Percentiles rank a stretch among this genome's conserved stretches.
phyloP scores from a whole-genome alignment of 1,140 invertebrate genomes.

The Papilio xuthus region DNA sequence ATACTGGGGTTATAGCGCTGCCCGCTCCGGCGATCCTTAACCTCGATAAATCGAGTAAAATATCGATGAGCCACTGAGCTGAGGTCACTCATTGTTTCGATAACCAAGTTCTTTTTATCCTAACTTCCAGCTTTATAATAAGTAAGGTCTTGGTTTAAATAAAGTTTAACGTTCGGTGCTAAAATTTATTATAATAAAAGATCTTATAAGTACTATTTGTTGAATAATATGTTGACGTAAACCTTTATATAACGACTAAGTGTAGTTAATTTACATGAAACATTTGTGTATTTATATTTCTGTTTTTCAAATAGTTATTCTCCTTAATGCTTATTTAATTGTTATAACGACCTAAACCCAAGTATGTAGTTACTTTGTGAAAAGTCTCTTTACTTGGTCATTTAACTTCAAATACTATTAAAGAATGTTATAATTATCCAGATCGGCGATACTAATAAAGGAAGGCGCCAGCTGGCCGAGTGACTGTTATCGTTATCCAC shows the following conservation, averaged over 20 bases:
- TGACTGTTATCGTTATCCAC: neutral
- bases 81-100: constrained; percentile 10
- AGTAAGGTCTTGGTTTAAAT: neutral
- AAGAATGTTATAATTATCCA: neutral
- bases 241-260: too few relatives aligned
- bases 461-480: neutral
- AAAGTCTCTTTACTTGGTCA: neutral
- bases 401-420: neutral
- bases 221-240: too few relatives aligned
- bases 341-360: too few relatives aligned
- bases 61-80: neutral
- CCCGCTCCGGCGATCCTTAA: neutral
- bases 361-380: too few relatives aligned
- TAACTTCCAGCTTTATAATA: neutral
- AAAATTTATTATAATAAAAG: neutral
- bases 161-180: neutral
- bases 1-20: neutral
- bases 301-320: too few relatives aligned
- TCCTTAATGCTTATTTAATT: too few relatives aligned
- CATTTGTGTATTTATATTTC: too few relatives aligned
- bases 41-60: constrained; percentile 10
- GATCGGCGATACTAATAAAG: neutral
- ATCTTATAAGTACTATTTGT: too few relatives aligned
- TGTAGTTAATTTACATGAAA: too few relatives aligned
- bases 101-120: neutral